Evolutionary conservation across 2,888 invertebrate species (phyloP).

Genomic region (Lycophotia porphyrea): DNA sequence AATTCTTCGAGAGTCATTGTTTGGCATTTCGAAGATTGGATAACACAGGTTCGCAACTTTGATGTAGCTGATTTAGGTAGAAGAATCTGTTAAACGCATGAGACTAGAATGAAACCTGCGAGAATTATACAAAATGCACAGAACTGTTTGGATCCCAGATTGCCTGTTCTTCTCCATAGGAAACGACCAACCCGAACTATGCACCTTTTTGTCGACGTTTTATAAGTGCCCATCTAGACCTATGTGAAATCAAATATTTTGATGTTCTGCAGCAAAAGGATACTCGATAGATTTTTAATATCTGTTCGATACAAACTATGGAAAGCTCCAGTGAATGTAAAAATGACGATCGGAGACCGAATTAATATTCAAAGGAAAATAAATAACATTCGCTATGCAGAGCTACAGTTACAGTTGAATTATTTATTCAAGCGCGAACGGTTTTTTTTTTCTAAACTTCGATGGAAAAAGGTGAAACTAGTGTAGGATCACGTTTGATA

Average conservation of each 20-base stretch:
- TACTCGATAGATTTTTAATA: not conserved
- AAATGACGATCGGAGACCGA: conserved; percentile 16
- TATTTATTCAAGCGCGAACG: conserved; percentile 58
- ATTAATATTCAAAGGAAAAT: conserved; percentile 53
- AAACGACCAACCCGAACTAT: too few species aligned
- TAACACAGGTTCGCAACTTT: conserved; percentile 3
- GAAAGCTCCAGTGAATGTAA: conserved; percentile 11
- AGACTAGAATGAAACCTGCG: not conserved
- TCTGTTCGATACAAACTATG: not conserved
- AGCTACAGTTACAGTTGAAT: conserved; percentile 46
- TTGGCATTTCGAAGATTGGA: conserved; percentile 21
- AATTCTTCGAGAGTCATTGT: conserved; percentile 20
- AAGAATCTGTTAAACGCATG: not conserved
- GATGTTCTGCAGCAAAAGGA: not conserved
- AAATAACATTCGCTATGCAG: conserved; percentile 56
- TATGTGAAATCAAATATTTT: too few species aligned
- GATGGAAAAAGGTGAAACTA: conserved; percentile 68
- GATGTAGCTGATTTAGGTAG: conserved; percentile 1
- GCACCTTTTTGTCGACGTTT: too few species aligned
- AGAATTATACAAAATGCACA: not conserved
- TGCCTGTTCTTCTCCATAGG: too few species aligned
- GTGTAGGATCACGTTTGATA: conserved; percentile 64
- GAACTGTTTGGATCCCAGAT: not conserved
- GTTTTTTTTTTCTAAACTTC: conserved; percentile 41
- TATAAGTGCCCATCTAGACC: too few species aligned